Base-by-base conservation (phyloP, 2,888 invertebrate species). In the Salpingus planirostris region DNA sequence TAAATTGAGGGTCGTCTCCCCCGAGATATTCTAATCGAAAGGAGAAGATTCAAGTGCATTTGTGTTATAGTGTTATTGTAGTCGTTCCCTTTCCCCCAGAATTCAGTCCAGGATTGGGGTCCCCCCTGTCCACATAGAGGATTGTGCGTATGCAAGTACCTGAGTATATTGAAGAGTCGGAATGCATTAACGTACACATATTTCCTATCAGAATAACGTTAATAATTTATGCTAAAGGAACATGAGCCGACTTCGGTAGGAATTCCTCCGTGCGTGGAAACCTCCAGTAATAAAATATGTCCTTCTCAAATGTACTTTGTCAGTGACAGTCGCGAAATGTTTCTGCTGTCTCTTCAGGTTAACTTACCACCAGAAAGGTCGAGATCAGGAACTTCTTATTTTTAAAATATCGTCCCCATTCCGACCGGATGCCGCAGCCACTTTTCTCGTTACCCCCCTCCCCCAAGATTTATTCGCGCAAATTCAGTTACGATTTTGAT, bases 261-360 rank as follows among this genome's bases (percentile, higher is more conserved):
- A 33, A 24, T n/a, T n/a, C n/a, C 27, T 26, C 13, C 24, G 28
- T 34, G 34, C 34, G 34, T 34, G 15, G 27, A 31, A 31, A 26
- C 31, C 26, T 34, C 5, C 10, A 10, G 7, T 31, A 28, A 34
- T 22, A 10, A 33, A 33, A 37, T 33, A 24, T 34, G 31, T 38
- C 34, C 25, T 31, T 14, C 26, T 38, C 22, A 38, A 34, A 38
- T 44, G 45, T 38, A 42, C 40, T 46, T 46, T 47, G 46, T 42
- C 40, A 40, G 36, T 47, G 47, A 47, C 46, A 47, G 44, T 40
- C 39, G 27, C 42, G 38, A 44, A 46, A 46, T 43, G 44, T 46
- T 44, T 46, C 40, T 41, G 37, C 46, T 39, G 46, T 42, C 44
- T 43, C 41, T 44, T 39, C 37, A 40, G 38, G 43, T 47, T 46